A percentile compares a stretch with the other conserved stretches of the same genome.
Evolutionary conservation across 2,113 vertebrate species (phyloP).

Genomic region (Trogon melanurus): DNA sequence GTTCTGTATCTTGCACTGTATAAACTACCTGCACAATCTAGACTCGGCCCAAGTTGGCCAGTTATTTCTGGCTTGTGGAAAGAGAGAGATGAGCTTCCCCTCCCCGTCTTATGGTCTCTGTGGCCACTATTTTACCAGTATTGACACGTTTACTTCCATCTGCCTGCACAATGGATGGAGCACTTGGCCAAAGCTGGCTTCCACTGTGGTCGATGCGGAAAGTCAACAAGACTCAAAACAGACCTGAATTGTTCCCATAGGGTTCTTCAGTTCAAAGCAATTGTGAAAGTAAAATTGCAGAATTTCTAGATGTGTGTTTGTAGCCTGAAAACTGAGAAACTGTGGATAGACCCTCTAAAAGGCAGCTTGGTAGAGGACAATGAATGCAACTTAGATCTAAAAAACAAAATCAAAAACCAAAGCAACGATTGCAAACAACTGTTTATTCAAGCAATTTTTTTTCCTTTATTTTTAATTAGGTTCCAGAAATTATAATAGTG

Average conservation of each 20-base stretch:
- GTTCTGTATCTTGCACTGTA: background rate
- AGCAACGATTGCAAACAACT: background rate
- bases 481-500: constrained; percentile 85
- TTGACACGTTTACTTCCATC: background rate
- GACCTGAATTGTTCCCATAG: background rate
- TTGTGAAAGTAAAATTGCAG: background rate
- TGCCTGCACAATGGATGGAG: background rate
- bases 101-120: background rate
- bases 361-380: background rate
- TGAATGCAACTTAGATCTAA: background rate
- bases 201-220: background rate
- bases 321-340: background rate
- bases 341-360: background rate
- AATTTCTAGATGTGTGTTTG: background rate
- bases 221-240: background rate
- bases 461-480: constrained; percentile 78
- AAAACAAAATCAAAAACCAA: background rate
- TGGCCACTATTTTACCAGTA: background rate
- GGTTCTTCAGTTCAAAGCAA: background rate
- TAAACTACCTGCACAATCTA: background rate
- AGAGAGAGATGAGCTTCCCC: background rate
- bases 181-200: background rate
- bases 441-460: constrained; percentile 76
- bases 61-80: background rate
- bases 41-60: background rate